Evolutionary conservation across 2,888 invertebrate genomes (phyloP), one percentile per base, ranked within the genome.

Genomic region (Rhagonycha fulva): DNA sequence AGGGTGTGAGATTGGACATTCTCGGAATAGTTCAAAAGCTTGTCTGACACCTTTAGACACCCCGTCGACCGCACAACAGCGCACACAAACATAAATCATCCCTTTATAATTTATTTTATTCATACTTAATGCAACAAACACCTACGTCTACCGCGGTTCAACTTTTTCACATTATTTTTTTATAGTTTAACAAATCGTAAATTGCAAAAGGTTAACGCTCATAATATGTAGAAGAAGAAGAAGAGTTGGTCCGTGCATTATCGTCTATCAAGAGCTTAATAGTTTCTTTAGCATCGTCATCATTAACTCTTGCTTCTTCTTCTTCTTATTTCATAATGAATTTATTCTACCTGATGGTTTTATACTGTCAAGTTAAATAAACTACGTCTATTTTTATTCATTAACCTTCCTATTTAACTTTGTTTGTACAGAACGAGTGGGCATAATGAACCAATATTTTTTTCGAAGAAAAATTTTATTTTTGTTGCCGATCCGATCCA

Each of bases 1-100:
- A 76, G 77, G 79, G 79, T 77, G 76, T 79, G 75, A 75, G 75
- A 76, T 79, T 79, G 76, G 77, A 79, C 76, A 75, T 79, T 77
- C 79, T 79, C 79, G 79, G 79, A 77, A 77, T 75, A 77, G 75
- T 79, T 79, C 77, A 77, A 79, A 79, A 77, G 79, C 76, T 75
- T 73, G 75, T 73, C 74, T 74, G 79, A 79, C 79, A 76, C 76
- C 78, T 76, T 67, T 67, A 60, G 79, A 71, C 75, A 77, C 79
- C 78, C 79, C 77, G 77, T 77, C 75, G 79, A 69, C 73, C 74
- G 68, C 75, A 71, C 78, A 77, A 77, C 77, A 71, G 75, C 75
- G 74, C 73, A 66, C 68, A 74, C 66, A 71, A 75, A 75, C 72
- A 79, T 79, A 79, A 77, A 79, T 77, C 79, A 79, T 77, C 79